Evolutionary conservation across 2,888 invertebrate genomes (phyloP), one percentile per base, ranked within the genome.

Genomic region (Heliconius ismenius): DNA sequence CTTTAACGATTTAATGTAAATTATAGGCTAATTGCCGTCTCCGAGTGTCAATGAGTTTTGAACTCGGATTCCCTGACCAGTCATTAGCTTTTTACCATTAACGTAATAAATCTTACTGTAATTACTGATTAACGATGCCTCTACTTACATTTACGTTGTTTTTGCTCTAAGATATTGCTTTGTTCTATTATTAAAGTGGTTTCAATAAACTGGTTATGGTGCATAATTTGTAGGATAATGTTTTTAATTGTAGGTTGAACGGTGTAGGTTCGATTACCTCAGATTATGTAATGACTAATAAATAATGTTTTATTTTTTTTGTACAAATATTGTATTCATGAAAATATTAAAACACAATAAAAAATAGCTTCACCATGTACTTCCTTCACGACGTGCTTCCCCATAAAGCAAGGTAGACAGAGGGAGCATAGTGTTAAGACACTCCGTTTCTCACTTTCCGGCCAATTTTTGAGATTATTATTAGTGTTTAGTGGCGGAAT

Each of bases 121-220:
- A 73, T 73, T 73, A 73, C 60, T 24, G 18, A 73, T 73, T 73
- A 62, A 73, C 62, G 62, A 73, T 62, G 73, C 60, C 60, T 39
- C 70, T 58, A 58, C 70, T 32, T 70, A 32, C 39, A 43, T 39
- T n/a, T 54, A 70, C 36, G 58, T 58, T 24, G 32, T 70, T 70
- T 70, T 70, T 70, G 32, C 54, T 21, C 15, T 54, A 58, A 32
- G 15, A n/a, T 36, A 58, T 58, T 70, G 58, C 32, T 70, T n/a
- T 67, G 39, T 70, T 69, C n/a, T 58, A 36, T 70, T 24, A 58
- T 70, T 58, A 58, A 32, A 58, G 58, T 36, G 32, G n/a, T 70
- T 70, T 70, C 58, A 70, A 70, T 70, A 70, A 58, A 58, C 70
- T 15, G n/a, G 32, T 58, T 70, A 13, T 58, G 11, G 54, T 58